Evolutionary conservation across 2,113 vertebrate genomes (phyloP).

Genomic region (Mesembrinibis cayennensis): DNA sequence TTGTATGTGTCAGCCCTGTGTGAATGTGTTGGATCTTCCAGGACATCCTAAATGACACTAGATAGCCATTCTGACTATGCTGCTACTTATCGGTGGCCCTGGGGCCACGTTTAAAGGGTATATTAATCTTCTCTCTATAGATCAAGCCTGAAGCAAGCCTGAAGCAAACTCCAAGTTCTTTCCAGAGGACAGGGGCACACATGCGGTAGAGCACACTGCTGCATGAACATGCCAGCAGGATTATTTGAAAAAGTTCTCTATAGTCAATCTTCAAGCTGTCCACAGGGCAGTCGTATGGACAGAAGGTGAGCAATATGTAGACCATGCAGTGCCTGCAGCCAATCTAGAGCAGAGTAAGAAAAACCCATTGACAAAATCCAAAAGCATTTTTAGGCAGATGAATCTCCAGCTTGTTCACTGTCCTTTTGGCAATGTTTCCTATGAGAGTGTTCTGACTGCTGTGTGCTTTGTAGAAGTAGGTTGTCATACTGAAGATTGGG

Average conservation of each 20-base stretch:
- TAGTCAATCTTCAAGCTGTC: neutral
- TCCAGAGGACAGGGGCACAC: neutral
- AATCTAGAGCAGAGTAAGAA: neutral
- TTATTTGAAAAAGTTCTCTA: neutral
- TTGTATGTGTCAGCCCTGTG: neutral
- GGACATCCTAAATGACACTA: neutral
- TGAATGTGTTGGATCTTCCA: neutral
- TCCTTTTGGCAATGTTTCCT: neutral
- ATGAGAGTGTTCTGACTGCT: neutral
- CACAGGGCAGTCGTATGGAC: neutral
- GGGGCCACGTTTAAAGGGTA: neutral
- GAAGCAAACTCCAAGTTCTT: neutral
- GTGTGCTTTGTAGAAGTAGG: neutral
- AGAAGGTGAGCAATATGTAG: conserved; percentile 5
- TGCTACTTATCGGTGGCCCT: neutral
- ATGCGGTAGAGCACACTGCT: neutral
- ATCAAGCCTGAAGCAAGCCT: neutral
- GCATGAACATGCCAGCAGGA: neutral
- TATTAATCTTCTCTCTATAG: neutral
- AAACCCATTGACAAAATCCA: neutral
- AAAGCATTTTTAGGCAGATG: neutral
- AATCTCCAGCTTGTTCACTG: neutral
- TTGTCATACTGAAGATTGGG: neutral
- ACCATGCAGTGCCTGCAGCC: neutral
- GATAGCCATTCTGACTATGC: neutral